Evolutionary conservation across 2,113 vertebrate genomes (phyloP).

Genomic region (Stercorarius parasiticus): DNA sequence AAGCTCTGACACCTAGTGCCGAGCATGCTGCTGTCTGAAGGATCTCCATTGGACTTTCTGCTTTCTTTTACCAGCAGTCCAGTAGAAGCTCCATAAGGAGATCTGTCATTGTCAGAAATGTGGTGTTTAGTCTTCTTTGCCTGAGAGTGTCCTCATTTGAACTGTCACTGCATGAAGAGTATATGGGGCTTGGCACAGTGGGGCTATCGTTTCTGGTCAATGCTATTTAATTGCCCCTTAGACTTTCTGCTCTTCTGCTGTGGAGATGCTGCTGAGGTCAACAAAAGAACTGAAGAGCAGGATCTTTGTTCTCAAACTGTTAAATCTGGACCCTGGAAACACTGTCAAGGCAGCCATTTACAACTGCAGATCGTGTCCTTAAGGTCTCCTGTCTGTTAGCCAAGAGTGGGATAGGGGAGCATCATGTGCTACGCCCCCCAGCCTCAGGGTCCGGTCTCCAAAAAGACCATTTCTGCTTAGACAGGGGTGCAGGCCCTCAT

Average conservation of each 20-base stretch:
- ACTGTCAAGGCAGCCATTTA: background rate
- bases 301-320: background rate
- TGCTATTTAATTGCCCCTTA: background rate
- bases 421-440: background rate
- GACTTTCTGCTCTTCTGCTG: background rate
- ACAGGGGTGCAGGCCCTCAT: background rate
- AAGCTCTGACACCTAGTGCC: background rate
- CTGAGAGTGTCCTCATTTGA: background rate
- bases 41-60: background rate
- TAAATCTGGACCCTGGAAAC: background rate
- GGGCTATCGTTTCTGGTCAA: background rate
- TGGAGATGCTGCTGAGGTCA: background rate
- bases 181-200: background rate
- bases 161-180: background rate
- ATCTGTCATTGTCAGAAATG: background rate
- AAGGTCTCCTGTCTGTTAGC: background rate
- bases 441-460: background rate
- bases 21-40: accelerated
- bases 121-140: background rate
- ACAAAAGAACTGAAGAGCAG: background rate
- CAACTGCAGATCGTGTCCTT: background rate
- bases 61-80: background rate
- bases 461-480: background rate
- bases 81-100: background rate
- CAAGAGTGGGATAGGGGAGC: background rate